Base-by-base conservation (phyloP, 2,888 invertebrate genomes). In the Smittia aterrima region DNA sequence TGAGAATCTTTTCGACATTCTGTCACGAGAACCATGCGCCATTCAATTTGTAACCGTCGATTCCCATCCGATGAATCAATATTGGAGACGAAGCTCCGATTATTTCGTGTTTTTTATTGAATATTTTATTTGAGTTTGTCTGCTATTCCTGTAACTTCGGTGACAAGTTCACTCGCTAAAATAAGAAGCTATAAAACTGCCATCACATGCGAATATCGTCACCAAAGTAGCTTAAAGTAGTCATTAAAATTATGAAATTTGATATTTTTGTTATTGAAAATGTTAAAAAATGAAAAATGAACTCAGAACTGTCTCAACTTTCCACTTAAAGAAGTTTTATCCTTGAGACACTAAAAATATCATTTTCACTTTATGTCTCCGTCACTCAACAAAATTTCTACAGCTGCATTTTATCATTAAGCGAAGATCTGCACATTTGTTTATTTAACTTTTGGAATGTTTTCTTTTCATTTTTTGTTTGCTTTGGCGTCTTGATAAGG, bases 171-270 rank as follows among this genome's bases (percentile, higher is more conserved):
- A 32, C 32, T 32, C 32, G 32, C n/a, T n/a, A n/a, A n/a, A n/a
- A n/a, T n/a, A n/a, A n/a, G n/a, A n/a, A n/a, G n/a, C n/a, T n/a
- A n/a, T n/a, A n/a, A n/a, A n/a, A n/a, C n/a, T n/a, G n/a, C n/a
- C n/a, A n/a, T n/a, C n/a, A n/a, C n/a, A 11, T 47, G 47, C n/a
- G 32, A 6, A n/a, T n/a, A 11, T 47, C 32, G 47, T 47, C 47
- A 47, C 11, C 11, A 47, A n/a, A 47, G 47, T 6, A 47, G 16
- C 47, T 47, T n/a, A 47, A 47, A 32, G 11, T 11, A n/a, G 47
- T 47, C 47, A 47, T 47, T 47, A 47, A 47, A 47, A 47, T 47
- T 47, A 47, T n/a, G 47, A 47, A 47, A 47, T 47, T 47, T 47
- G 47, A 47, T 47, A 47, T 16, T 47, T 47, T 47, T n/a, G n/a